These are phyloP conservation scores for Poecilus cupreus DNA, from an alignment of 2,888 invertebrate genomes.

Conservation along the genomic window DNA sequence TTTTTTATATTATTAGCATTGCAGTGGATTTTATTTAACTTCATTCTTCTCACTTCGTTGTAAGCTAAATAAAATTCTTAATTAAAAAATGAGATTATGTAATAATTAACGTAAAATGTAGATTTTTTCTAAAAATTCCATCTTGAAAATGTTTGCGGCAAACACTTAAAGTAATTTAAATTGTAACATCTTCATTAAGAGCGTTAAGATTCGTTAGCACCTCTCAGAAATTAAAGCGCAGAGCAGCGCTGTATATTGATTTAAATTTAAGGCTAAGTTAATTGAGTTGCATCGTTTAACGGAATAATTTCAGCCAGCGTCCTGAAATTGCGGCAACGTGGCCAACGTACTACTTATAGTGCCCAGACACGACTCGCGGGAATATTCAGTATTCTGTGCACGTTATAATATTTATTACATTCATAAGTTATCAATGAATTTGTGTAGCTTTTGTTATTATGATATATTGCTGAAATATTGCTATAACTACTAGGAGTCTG, in stretches of 20 bases:
- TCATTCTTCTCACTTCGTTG: no score
- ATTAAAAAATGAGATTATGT: no score
- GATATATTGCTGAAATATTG: no score
- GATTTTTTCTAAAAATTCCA: not conserved
- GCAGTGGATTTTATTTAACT: no score
- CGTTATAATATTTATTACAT: not conserved
- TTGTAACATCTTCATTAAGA: slow-evolving; percentile 32
- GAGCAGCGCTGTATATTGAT: slow-evolving; percentile 25
- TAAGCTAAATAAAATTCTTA: no score
- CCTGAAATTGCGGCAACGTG: not conserved
- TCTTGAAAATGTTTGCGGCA: not conserved
- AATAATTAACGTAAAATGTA: no score
- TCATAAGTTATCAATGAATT: not conserved
- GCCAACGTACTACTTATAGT: not conserved
- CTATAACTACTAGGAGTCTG: no score
- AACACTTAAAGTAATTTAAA: slow-evolving; percentile 41
- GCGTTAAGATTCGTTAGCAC: slow-evolving; percentile 37
- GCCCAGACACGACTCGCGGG: not conserved
- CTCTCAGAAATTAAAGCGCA: slow-evolving; percentile 24
- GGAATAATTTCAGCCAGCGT: slow-evolving; percentile 1
- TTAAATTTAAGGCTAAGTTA: slow-evolving; percentile 42
- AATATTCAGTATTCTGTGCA: not conserved
- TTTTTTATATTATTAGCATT: no score
- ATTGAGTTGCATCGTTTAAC: slow-evolving; percentile 46
- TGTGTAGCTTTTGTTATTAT: not conserved